phyloP scores from a whole-genome alignment of 2,113 vertebrate species.

The Tinamus guttatus region DNA sequence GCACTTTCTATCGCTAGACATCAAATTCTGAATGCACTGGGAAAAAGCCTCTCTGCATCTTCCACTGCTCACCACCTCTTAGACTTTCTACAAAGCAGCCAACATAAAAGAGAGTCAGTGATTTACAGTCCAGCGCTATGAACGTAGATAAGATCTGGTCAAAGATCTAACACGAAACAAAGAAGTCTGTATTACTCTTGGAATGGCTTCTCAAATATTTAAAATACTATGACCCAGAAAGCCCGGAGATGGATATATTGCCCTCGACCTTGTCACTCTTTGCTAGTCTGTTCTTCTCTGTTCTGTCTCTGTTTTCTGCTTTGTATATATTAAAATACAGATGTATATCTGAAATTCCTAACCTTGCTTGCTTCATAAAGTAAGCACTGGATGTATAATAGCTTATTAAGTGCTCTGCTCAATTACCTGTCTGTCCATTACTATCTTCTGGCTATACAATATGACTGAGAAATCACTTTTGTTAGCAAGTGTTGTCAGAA shows the following conservation, averaged over 20 bases:
- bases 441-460: background rate
- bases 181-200: conserved; percentile 11
- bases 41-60: background rate
- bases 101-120: conserved; percentile 39
- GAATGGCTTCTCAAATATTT: conserved; percentile 63
- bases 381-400: background rate
- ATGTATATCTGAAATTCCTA: background rate
- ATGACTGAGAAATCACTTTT: background rate
- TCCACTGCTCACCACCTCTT: background rate
- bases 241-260: background rate
- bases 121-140: conserved; percentile 41
- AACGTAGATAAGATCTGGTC: conserved; percentile 46
- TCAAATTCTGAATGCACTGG: background rate
- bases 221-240: conserved; percentile 39
- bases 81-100: conserved; percentile 8
- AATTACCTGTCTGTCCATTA: background rate
- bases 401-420: background rate
- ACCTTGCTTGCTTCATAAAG: background rate
- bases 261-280: background rate
- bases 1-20: background rate
- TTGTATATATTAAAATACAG: background rate
- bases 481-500: background rate
- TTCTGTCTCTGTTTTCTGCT: background rate
- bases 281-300: conserved; percentile 17
- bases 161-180: conserved; percentile 39